A percentile compares a stretch with the other conserved stretches of the same genome.
phyloP scores from a whole-genome alignment of 2,888 invertebrate genomes.

The Gandaritis pyraliata region DNA sequence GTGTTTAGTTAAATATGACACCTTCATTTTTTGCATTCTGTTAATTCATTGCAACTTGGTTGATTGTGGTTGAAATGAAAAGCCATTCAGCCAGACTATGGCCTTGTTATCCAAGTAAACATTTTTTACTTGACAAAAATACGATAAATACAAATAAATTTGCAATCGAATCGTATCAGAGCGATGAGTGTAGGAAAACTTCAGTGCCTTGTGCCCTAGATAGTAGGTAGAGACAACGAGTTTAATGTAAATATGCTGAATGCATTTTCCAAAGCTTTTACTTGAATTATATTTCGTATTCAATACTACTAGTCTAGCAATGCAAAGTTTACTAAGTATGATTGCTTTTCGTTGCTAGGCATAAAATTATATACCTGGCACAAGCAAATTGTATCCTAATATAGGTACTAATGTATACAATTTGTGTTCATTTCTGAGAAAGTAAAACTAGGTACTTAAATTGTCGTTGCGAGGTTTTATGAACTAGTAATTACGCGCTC shows the following conservation, averaged over 20 bases:
- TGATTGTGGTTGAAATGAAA: too few relatives aligned
- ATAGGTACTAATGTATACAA: slow-evolving; percentile 1
- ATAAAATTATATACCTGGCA: background rate
- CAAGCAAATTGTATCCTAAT: background rate
- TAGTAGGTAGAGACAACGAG: background rate
- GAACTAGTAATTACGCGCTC: background rate
- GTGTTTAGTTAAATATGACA: too few relatives aligned
- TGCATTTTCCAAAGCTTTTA: slow-evolving; percentile 28
- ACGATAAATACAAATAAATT: too few relatives aligned
- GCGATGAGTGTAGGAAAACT: too few relatives aligned
- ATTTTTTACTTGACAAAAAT: too few relatives aligned
- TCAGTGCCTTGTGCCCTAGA: too few relatives aligned
- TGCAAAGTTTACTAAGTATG: slow-evolving; percentile 4
- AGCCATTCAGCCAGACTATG: too few relatives aligned
- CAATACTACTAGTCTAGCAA: background rate
- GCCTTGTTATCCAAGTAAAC: too few relatives aligned
- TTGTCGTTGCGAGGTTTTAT: background rate
- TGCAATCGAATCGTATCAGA: too few relatives aligned
- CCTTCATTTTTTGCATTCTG: too few relatives aligned
- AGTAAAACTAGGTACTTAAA: background rate
- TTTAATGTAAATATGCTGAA: slow-evolving; percentile 30
- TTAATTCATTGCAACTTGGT: too few relatives aligned
- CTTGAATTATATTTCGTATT: slow-evolving; percentile 24
- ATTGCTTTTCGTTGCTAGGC: slow-evolving; percentile 4
- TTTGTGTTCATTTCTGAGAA: background rate